Percentiles rank a stretch among this genome's conserved stretches.
Evolutionary conservation across 2,888 invertebrate species (phyloP).

Genomic region (Drosophila tripunctata): DNA sequence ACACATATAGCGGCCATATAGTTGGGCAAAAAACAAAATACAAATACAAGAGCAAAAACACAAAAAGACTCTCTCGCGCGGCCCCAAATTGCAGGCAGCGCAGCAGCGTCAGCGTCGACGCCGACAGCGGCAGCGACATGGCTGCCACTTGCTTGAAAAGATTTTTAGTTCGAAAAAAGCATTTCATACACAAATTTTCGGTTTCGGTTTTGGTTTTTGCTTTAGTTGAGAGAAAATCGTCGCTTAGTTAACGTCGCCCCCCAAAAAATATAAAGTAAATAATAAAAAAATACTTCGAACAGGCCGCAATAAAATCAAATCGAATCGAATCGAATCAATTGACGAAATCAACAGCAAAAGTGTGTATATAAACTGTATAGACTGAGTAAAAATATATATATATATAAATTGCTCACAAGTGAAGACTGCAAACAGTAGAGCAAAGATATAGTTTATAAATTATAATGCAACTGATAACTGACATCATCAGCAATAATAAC

Average conservation of each 20-base stretch:
- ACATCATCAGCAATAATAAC: slow-evolving; percentile 35
- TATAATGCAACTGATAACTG: slow-evolving; percentile 33
- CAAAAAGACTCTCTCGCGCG: slow-evolving; percentile 41
- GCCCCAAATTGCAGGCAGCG: slow-evolving; percentile 64
- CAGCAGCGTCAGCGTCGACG: slow-evolving; percentile 5
- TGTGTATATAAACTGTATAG: slow-evolving; percentile 42
- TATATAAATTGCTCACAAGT: slow-evolving; percentile 10
- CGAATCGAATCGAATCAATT: slow-evolving; percentile 20
- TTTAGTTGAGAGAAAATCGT: slow-evolving; percentile 85
- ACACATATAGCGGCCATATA: slow-evolving; percentile 61
- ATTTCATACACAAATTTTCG: slow-evolving; percentile 66
- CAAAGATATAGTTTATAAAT: slow-evolving; percentile 17
- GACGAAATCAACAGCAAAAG: slow-evolving; percentile 43
- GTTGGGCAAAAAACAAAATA: slow-evolving; percentile 33
- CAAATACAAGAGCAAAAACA: slow-evolving; percentile 5
- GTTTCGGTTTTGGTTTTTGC: slow-evolving; percentile 79
- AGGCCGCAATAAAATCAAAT: slow-evolving; percentile 21
- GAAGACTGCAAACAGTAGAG: slow-evolving; percentile 7
- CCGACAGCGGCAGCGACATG: slow-evolving; percentile 26
- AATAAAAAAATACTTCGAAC: slow-evolving; percentile 40
- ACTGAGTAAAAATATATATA: background rate
- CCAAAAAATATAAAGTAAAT: slow-evolving; percentile 18
- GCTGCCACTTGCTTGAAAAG: slow-evolving; percentile 61
- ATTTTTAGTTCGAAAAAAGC: slow-evolving; percentile 61
- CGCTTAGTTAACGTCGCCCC: slow-evolving; percentile 84